Base-by-base conservation (phyloP, 2,113 vertebrate genomes). In the Scalopus aquaticus region DNA sequence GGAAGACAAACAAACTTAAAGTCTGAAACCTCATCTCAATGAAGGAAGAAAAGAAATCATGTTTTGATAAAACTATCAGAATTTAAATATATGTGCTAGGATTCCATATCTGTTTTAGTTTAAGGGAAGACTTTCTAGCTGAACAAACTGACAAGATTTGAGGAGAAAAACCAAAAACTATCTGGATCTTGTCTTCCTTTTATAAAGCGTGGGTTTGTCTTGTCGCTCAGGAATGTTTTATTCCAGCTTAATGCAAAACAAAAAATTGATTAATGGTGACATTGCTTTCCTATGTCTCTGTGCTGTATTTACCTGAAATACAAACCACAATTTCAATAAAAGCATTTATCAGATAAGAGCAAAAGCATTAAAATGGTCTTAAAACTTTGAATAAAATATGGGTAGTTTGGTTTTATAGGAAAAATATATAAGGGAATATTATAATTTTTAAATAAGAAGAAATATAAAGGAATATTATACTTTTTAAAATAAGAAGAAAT, bases 181-280 rank as follows among this genome's bases (percentile, higher is more conserved):
- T 90, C 95, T 97, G 95, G 91, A 91, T 94, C 88, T 93, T 96
- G 95, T 97, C 96, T 97, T 20, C 87, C 64, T 90, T 94, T 94
- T 73, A 89, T 97, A 70, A 94, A 94, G 83, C 97, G 93, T 94
- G 95, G 96, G 98, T 97, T 97, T 96, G 95, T 97, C 86, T 95
- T 95, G 96, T 98, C 97, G 97, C 83, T 97, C 46, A 97, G 96
- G 96, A 98, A 98, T 97, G 96, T 98, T 98, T 97, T 88, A 97
- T 97, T 97, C 86, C 94, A 98, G 90, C 76, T 85, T 97, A 91
- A 96, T 96, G 96, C 95, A 97, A 96, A 93, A 97, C 78, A 97
- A 93, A 97, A 97, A 97, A 97, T 94, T 96, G 96, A 98, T 98
- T 97, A 96, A 97, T 98, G 96, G 89, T 97, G 98, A 98, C 97